phyloP scores from a whole-genome alignment of 2,113 vertebrate species.

The Cavia aperea region DNA sequence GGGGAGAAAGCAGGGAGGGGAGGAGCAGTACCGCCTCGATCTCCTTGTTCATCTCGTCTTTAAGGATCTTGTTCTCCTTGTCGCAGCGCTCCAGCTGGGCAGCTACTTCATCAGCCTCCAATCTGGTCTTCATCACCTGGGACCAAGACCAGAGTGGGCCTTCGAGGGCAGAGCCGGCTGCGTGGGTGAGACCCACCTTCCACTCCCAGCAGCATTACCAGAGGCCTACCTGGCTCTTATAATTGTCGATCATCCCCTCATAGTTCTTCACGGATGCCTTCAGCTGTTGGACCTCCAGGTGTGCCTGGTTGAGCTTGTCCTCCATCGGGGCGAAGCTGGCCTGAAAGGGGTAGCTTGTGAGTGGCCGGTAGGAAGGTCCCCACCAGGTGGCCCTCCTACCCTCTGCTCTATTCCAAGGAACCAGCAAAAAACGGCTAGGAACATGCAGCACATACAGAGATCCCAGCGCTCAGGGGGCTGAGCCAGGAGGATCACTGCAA shows the following conservation, averaged over 20 bases:
- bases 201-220: accelerated
- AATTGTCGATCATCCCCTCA: conserved; percentile 86
- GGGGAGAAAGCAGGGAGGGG: neutral
- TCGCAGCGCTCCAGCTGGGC: conserved; percentile 81
- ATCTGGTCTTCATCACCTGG: conserved; percentile 82
- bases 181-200: neutral
- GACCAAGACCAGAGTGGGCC: neutral
- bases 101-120: conserved; percentile 83
- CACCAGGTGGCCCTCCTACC: neutral
- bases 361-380: neutral
- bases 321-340: conserved; percentile 78
- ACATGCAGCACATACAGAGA: neutral
- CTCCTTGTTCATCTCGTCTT: conserved; percentile 81
- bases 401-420: neutral
- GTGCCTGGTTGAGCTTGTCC: conserved; percentile 83
- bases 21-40: conserved; percentile 76
- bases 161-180: neutral
- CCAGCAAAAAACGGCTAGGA: neutral
- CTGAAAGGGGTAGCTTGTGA: conserved; percentile 68
- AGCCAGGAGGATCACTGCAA: neutral
- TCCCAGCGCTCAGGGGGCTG: neutral
- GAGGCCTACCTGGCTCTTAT: conserved; percentile 83
- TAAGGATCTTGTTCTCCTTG: conserved; percentile 77
- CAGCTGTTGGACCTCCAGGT: conserved; percentile 86
- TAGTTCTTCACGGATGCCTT: conserved; percentile 85